Evolutionary conservation across 2,888 invertebrate genomes (phyloP), one percentile per base, ranked within the genome.

Genomic region (Catocala nupta): DNA sequence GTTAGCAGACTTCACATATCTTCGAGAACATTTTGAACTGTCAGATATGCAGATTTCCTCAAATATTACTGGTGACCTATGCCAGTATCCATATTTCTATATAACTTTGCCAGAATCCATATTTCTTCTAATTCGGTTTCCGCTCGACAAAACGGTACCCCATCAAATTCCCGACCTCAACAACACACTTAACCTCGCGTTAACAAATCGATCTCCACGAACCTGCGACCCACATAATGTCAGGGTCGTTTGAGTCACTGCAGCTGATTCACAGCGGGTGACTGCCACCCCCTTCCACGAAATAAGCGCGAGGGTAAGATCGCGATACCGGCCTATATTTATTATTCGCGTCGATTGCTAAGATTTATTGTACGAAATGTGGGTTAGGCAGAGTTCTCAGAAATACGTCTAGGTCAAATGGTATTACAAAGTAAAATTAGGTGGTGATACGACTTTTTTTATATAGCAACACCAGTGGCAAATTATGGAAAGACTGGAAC

Each of bases 211-310:
- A 47, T 47, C 45, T 5, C 6, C 45, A 25, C 48, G 10, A 48
- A 48, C 48, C 48, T 51, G 12, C n/a, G 54, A 43, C 44, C 25
- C 33, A 34, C 44, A 42, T 47, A 70, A 70, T 68, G 70, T 72
- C 70, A 70, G 0, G 73, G 71, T 6, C 65, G 13, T 5, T 51
- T 70, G 71, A 71, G 6, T 69, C 73, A 71, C 36, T 56, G 56
- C 53, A 61, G 45, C 64, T 55, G 70, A 65, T 53, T 65, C 71
- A 69, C 25, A n/a, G n/a, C 10, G 34, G 49, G 49, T 49, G 49
- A 33, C 9, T 9, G 16, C 16, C 45, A n/a, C 47, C 16, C 47
- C 16, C 25, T 47, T 47, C 47, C 47, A 47, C 47, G 47, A 47
- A 45, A 47, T 7, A 47, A 16, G 16, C 47, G 47, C 8, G 5